Evolutionary conservation across 64 coral and sea anemone species (phyloP).

Genomic region (Platygyra sinensis): DNA sequence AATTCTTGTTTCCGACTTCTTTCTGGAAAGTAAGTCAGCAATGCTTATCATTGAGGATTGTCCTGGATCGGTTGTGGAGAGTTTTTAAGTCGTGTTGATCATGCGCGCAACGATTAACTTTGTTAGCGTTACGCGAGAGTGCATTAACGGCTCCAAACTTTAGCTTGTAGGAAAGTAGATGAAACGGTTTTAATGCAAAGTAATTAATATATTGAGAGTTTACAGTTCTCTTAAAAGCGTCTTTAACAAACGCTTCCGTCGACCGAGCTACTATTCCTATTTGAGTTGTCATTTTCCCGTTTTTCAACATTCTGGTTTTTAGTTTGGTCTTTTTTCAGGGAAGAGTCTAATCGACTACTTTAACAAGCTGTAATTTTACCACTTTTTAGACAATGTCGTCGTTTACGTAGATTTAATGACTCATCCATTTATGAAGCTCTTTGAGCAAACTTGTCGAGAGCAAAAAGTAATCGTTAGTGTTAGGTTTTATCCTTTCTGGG

Average conservation of each 20-base stretch:
- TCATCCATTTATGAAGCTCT: neutral
- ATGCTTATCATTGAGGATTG: neutral
- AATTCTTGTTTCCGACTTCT: neutral
- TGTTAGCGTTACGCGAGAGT: neutral
- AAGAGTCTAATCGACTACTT: neutral
- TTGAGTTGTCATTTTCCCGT: neutral
- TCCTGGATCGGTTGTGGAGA: neutral
- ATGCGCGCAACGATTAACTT: neutral
- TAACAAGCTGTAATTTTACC: too few relatives aligned
- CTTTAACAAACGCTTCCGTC: neutral
- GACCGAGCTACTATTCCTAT: too few relatives aligned
- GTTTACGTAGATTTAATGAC: neutral
- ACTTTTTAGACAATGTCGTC: neutral
- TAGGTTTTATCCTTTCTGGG: conserved; percentile 9
- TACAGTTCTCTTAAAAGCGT: neutral
- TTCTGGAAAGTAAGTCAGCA: neutral
- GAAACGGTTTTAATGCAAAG: neutral
- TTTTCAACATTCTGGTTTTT: neutral
- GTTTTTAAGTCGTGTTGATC: neutral
- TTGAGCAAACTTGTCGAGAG: neutral
- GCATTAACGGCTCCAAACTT: neutral
- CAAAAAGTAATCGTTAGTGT: neutral
- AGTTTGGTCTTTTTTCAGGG: neutral
- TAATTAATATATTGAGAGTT: conserved; percentile 11
- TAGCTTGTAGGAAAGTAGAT: neutral